phyloP scores from a whole-genome alignment of 2,797 vertebrate genomes.

The Margarornis squamiger region DNA sequence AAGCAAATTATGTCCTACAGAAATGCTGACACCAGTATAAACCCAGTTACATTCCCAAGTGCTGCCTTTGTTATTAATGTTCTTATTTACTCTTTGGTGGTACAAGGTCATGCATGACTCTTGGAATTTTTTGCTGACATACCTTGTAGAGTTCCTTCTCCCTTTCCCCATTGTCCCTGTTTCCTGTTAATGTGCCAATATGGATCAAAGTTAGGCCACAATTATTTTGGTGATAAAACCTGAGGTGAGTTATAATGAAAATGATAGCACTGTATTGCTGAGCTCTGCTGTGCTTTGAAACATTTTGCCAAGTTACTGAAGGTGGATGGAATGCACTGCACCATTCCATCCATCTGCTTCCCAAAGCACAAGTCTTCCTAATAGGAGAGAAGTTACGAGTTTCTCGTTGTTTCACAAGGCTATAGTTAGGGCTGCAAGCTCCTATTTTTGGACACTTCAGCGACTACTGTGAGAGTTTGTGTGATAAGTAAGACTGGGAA shows the following conservation, averaged over 20 bases:
- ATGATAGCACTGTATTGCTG: not conserved
- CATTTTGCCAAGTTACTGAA: not conserved
- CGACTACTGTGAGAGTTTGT: slow-evolving; percentile 10
- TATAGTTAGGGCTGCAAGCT: slow-evolving; percentile 23
- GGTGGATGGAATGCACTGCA: slow-evolving; percentile 1
- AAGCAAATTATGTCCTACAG: not conserved
- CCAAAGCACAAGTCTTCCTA: slow-evolving; percentile 1
- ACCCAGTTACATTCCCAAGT: not conserved
- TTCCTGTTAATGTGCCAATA: not conserved
- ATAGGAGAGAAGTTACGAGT: not conserved
- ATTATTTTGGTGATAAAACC: slow-evolving; percentile 4
- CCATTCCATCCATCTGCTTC: slow-evolving; percentile 14
- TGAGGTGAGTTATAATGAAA: slow-evolving; percentile 10
- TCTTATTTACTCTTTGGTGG: not conserved
- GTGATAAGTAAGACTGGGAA: not conserved
- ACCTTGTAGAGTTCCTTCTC: not conserved
- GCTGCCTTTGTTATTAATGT: not conserved
- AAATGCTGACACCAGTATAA: not conserved
- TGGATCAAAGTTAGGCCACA: slow-evolving; percentile 48
- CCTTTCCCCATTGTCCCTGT: not conserved
- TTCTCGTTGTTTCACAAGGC: not conserved
- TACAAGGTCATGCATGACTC: not conserved
- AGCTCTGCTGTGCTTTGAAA: not conserved
- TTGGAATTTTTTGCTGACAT: not conserved
- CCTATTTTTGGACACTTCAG: slow-evolving; percentile 41